A percentile compares a stretch with the other conserved stretches of the same genome.
Conservation (phyloP, 2,888 invertebrate species). For the Cyclophora albipunctata region DNA sequence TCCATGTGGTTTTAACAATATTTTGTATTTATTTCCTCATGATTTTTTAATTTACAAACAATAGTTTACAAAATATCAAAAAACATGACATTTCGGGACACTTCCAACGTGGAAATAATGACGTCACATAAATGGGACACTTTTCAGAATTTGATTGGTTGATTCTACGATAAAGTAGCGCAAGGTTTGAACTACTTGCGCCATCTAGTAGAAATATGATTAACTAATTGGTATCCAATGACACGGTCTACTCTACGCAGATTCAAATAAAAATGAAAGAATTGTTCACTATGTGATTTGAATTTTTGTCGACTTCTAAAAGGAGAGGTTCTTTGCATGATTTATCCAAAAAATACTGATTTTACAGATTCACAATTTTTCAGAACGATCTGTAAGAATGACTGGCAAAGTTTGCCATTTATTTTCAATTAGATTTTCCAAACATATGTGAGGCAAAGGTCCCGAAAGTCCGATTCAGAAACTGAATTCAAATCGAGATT, state of each 20-base stretch:
- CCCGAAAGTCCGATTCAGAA: too few species aligned
- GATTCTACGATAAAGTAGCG: slow-evolving; percentile 39
- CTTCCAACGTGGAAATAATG: slow-evolving; percentile 81
- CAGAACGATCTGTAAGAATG: too few species aligned
- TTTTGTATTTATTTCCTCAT: slow-evolving; percentile 1
- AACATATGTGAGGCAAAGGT: too few species aligned
- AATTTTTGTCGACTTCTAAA: too few species aligned
- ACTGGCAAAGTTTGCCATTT: too few species aligned
- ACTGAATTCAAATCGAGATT: too few species aligned
- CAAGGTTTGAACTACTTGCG: slow-evolving; percentile 17
- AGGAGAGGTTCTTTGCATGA: too few species aligned
- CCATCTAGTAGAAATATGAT: slow-evolving; percentile 39
- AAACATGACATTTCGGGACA: slow-evolving; percentile 60
- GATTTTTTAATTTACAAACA: slow-evolving; percentile 28
- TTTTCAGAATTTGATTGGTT: slow-evolving; percentile 58
- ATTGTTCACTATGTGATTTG: too few species aligned
- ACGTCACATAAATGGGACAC: slow-evolving; percentile 75
- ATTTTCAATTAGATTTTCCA: too few species aligned
- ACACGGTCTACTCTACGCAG: background rate
- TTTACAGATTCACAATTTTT: too few species aligned
- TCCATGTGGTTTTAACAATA: slow-evolving; percentile 9
- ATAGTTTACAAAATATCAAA: slow-evolving; percentile 45
- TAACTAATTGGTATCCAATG: too few species aligned
- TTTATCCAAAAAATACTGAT: too few species aligned
- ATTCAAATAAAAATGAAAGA: background rate